These are phyloP conservation scores for Serilophus lunatus DNA, from an alignment of 2,113 vertebrate species.

Conservation along the genomic window DNA sequence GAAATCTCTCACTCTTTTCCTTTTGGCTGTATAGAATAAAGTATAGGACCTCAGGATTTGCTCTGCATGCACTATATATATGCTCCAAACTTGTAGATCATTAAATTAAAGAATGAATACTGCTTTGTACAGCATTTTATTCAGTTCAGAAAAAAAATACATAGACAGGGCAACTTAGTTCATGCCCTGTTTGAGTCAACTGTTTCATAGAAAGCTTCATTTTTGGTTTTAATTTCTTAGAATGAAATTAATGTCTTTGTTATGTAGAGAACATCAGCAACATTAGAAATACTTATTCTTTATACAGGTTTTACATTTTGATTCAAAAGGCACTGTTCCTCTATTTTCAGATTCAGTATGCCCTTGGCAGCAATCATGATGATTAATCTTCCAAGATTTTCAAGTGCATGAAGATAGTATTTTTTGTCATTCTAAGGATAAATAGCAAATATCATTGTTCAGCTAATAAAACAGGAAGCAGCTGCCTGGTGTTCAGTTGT, in stretches of 20 bases:
- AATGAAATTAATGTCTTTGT: background rate
- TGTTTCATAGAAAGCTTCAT: background rate
- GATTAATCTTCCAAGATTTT: background rate
- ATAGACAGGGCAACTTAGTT: accelerated
- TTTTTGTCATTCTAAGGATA: background rate
- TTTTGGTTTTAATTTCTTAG: background rate
- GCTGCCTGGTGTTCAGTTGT: background rate
- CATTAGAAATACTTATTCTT: background rate
- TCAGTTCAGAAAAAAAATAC: background rate
- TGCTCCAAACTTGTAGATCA: background rate
- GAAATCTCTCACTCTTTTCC: background rate
- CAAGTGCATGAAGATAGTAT: background rate
- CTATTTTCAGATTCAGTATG: too few relatives aligned
- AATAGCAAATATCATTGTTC: background rate
- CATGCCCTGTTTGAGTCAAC: background rate
- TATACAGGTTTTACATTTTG: background rate
- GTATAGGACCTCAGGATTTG: background rate
- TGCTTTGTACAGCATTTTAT: background rate
- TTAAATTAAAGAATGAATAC: background rate
- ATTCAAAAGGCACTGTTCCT: too few relatives aligned
- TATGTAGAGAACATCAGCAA: background rate
- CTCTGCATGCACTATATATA: background rate
- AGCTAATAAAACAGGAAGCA: background rate
- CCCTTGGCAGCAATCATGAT: background rate
- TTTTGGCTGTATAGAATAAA: background rate